Conservation (phyloP, 2,113 vertebrate species). For the Brachyhypopomus gauderio region DNA sequence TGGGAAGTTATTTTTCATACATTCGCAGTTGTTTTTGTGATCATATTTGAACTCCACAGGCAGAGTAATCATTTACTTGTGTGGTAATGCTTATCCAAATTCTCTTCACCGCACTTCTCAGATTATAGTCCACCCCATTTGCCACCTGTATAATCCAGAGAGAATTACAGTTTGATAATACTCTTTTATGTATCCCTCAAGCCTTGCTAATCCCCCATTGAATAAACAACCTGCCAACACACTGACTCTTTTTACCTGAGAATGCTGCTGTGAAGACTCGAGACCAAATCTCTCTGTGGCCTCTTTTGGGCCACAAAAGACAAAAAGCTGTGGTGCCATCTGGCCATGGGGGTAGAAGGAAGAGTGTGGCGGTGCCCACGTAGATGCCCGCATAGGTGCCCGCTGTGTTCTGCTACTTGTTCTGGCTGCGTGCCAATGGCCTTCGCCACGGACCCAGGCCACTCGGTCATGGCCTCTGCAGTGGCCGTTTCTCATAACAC, state of each 20-base stretch:
- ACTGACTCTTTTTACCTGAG: not conserved
- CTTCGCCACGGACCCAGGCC: not conserved
- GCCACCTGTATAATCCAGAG: constrained; percentile 41
- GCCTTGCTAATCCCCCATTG: constrained; percentile 55
- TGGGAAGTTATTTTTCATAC: not conserved
- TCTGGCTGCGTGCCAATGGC: constrained; percentile 18
- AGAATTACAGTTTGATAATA: constrained; percentile 44
- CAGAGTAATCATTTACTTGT: not conserved
- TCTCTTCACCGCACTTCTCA: not conserved
- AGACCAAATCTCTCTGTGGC: constrained; percentile 27
- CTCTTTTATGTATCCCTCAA: constrained; percentile 55
- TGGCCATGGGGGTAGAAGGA: not conserved
- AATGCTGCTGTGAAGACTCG: constrained; percentile 24
- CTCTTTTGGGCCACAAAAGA: constrained; percentile 41
- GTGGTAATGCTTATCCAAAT: not conserved
- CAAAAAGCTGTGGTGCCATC: constrained; percentile 27
- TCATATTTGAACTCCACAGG: not conserved
- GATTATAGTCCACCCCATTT: constrained; percentile 18
- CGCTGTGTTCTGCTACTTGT: constrained; percentile 47
- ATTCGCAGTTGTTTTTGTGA: not conserved
- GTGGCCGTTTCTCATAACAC: not conserved
- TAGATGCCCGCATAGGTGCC: not conserved
- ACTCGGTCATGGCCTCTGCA: constrained; percentile 32
- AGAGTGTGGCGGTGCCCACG: not conserved
- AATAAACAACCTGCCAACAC: constrained; percentile 21